A percentile compares a stretch with the other conserved stretches of the same genome.
phyloP scores from a whole-genome alignment of 2,888 invertebrate genomes.

The Aplocera efformata region DNA sequence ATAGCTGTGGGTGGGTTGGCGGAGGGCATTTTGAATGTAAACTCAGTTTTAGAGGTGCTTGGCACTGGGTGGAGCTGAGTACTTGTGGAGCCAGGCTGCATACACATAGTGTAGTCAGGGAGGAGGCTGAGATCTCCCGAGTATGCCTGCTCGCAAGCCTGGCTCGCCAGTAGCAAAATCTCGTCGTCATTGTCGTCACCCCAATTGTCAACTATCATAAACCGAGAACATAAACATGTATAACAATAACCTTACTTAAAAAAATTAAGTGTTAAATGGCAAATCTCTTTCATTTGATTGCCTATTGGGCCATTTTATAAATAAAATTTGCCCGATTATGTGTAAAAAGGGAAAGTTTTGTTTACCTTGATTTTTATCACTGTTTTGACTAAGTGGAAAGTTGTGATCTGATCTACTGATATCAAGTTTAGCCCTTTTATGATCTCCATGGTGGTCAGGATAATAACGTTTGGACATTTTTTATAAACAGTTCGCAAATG shows the following conservation, averaged over 20 bases:
- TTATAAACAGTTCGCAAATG: no score
- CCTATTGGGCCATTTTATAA: no score
- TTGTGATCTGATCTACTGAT: slow-evolving; percentile 66
- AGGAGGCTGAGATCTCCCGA: slow-evolving; percentile 42
- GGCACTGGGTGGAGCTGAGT: slow-evolving; percentile 53
- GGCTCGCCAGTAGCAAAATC: slow-evolving; percentile 69
- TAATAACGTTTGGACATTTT: slow-evolving; percentile 66
- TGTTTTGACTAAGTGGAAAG: slow-evolving; percentile 69
- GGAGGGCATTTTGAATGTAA: slow-evolving; percentile 60
- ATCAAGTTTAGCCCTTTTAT: slow-evolving; percentile 67
- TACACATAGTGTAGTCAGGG: slow-evolving; percentile 62
- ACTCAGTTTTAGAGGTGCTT: slow-evolving; percentile 51
- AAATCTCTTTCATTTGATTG: no score
- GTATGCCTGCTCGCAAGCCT: slow-evolving; percentile 67
- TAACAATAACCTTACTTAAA: no score
- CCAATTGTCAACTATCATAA: slow-evolving; percentile 46
- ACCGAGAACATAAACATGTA: no score
- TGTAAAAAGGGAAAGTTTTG: slow-evolving; percentile 1
- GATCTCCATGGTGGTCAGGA: slow-evolving; percentile 58
- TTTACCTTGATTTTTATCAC: slow-evolving; percentile 66
- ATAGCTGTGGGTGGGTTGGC: slow-evolving; percentile 35
- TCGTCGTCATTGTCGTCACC: slow-evolving; percentile 74
- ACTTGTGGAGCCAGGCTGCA: slow-evolving; percentile 63
- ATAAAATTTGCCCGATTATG: no score
- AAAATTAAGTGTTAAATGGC: no score